Base-by-base conservation (phyloP, 2,888 invertebrate genomes). In the Phyllotreta striolata region DNA sequence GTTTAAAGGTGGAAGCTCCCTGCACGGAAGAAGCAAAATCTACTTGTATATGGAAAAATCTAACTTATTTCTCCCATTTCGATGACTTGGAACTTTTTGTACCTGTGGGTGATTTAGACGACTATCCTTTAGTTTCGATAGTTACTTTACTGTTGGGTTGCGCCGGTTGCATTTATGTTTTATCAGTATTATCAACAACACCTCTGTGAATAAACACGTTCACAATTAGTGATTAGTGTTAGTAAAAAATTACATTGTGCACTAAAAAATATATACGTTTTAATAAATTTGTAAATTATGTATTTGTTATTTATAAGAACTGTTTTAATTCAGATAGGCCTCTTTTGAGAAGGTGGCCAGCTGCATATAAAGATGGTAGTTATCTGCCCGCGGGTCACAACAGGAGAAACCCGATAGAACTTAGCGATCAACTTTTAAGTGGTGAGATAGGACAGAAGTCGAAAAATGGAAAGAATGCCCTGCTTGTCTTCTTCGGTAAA, bases 401-500 rank as follows among this genome's bases (percentile, higher is more conserved):
- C 10, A 76, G 85, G 55, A 85, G 86, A 10, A 84, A 86, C 74
- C 85, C 87, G 4, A 76, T 87, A 44, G 69, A 71, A 1, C 77
- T 87, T 43, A 86, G 86, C 72, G 80, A 83, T 6, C 64, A 74
- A 1, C 74, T 87, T 9, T 81, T 87, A 73, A 73, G 72, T 13
- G 84, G 85, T 6, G 70, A 76, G 1, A 76, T 77, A 55, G 81
- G 81, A 4, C 72, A 75, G 4, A 64, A 70, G 61, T 86, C 86
- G 2, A 78, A 76, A 66, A 82, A 82, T 8, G 85, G 85, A 40
- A 84, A 84, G 74, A 87, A 84, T 64, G 86, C 85, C 0, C 78
- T 88, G 14, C 78, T 87, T 13, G 86, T 87, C 2, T 88, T 84
- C 75, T 88, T 87, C 73, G 87, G 86, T 86, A 77, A 69, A 24